Percentiles rank a stretch among this genome's conserved stretches.
Conservation (phyloP, 2,797 vertebrate species). For the Artibeus jamaicensis region DNA sequence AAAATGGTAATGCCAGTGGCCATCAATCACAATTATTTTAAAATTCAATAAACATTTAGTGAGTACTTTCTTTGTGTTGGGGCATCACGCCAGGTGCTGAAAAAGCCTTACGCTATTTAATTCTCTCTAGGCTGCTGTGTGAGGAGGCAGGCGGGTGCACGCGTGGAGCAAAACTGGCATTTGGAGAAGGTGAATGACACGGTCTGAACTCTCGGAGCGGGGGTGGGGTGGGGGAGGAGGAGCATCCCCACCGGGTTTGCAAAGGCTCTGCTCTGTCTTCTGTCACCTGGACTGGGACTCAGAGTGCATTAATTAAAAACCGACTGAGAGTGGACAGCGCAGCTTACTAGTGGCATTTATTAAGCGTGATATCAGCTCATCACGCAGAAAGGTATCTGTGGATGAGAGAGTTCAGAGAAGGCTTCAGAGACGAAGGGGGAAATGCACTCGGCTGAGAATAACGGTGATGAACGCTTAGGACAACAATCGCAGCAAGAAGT, state of each 20-base stretch:
- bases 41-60: constrained; percentile 75
- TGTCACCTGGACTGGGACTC: rapidly evolving
- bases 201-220: background rate
- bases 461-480: rapidly evolving
- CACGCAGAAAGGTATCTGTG: background rate
- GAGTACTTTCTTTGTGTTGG: constrained; percentile 55
- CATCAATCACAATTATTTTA: constrained; percentile 77
- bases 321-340: background rate
- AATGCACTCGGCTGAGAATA: background rate
- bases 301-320: background rate
- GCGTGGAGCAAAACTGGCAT: rapidly evolving
- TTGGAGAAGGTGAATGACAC: background rate
- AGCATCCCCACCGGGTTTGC: rapidly evolving
- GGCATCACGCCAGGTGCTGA: constrained; percentile 59
- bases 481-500: background rate
- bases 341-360: background rate
- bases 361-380: rapidly evolving
- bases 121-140: background rate
- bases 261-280: background rate
- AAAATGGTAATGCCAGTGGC: constrained; percentile 43
- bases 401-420: background rate
- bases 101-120: constrained; percentile 12
- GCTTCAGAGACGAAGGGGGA: background rate
- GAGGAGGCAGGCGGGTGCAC: rapidly evolving
- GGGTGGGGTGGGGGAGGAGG: rapidly evolving